Evolutionary conservation across 2,888 invertebrate genomes (phyloP), one percentile per base, ranked within the genome.

Genomic region (Drosophila borealis): DNA sequence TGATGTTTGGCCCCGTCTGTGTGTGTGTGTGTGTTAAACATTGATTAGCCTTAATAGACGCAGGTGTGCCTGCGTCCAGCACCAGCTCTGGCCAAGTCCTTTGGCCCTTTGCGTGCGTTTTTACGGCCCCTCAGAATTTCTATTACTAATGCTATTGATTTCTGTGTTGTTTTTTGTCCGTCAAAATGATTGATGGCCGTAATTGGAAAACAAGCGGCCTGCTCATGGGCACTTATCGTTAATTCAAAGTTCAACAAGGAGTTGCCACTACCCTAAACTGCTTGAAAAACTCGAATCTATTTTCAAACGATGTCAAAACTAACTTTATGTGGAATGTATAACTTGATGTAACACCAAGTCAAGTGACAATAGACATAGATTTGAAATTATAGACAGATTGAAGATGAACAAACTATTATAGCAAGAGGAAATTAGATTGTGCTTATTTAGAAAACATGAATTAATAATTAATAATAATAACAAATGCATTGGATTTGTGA

Each of bases 1-100:
- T 78, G 78, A 69, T 78, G 66, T 62, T 74, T 77, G 79, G 70
- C 69, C 71, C 36, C 45, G 54, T 29, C 29, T 8, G 29, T 29
- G 29, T 29, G 25, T 25, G 25, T 25, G 25, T 25, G 6, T 62
- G 67, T 79, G 88, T 70, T 69, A 78, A 88, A 70, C 80, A 77
- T 81, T 81, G 86, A 83, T 83, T 83, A 70, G 69, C 80, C 81
- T 42, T 62, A 72, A 74, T 81, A 53, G 69, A 41, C 61, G 42
- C 84, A 81, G 78, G 76, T 69, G 84, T 51, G 21, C 36, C 41
- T 19, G 10, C 42, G 41, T 29, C 8, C 21, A 13, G 34, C 29
- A 29, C 44, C 54, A n/a, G 21, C 42, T 34, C 11, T 13, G 21
- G n/a, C 39, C 65, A 48, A 25, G 60, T 72, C 61, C 72, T 66